Evolutionary conservation across 92 coral and sea anemone genomes (phyloP).

Genomic region (Zoanthus sansibaricus): DNA sequence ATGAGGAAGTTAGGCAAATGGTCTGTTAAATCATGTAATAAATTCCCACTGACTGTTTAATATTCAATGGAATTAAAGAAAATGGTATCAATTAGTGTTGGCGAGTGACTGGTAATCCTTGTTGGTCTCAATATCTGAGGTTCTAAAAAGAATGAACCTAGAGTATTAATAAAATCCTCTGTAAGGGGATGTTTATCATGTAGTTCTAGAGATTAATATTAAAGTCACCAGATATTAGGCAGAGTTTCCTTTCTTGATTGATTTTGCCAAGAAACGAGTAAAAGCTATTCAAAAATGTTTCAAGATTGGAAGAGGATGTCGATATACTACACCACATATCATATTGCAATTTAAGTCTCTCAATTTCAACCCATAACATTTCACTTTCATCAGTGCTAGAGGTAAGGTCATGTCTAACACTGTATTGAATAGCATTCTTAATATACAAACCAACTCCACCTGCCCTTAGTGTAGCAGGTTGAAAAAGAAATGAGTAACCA

Average conservation of each 20-base stretch:
- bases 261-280: slow-evolving; percentile 44
- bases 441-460: slow-evolving; percentile 71
- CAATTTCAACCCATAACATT: slow-evolving; percentile 64
- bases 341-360: slow-evolving; percentile 42
- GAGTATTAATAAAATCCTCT: too few species aligned
- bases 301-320: slow-evolving; percentile 61
- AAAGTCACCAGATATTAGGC: slow-evolving; percentile 58
- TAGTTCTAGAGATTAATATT: too few species aligned
- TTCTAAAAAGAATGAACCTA: too few species aligned
- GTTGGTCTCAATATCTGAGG: too few species aligned
- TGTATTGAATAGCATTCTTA: slow-evolving; percentile 20
- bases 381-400: slow-evolving; percentile 19
- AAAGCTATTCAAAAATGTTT: slow-evolving; percentile 39
- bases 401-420: neutral
- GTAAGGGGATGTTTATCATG: too few species aligned
- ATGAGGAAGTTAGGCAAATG: too few species aligned
- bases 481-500: slow-evolving; percentile 60
- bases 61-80: too few species aligned
- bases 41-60: too few species aligned
- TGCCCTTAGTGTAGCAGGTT: slow-evolving; percentile 66
- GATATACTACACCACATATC: slow-evolving; percentile 60
- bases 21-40: too few species aligned
- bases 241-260: slow-evolving; percentile 51
- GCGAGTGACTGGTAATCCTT: too few species aligned
- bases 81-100: too few species aligned